These are phyloP conservation scores for Thalassaphorura encarpata DNA, from an alignment of 1,140 invertebrate species.

Conservation along the genomic window DNA sequence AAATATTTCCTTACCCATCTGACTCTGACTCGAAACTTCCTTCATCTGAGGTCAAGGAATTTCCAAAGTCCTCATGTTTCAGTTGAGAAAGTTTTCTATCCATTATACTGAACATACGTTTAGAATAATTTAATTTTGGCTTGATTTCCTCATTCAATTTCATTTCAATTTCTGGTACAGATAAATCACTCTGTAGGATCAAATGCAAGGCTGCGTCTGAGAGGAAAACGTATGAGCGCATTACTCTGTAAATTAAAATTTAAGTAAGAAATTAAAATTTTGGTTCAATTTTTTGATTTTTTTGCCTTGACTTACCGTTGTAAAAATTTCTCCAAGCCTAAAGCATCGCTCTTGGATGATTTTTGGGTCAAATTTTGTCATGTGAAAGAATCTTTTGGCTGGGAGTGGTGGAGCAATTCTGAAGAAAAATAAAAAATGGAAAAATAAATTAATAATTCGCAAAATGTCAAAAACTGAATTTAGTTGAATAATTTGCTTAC, in stretches of 20 bases:
- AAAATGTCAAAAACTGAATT: not conserved
- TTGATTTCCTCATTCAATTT: constrained; percentile 18
- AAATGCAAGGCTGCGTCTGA: constrained; percentile 29
- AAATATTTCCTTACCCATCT: no score
- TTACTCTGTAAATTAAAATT: constrained; percentile 23
- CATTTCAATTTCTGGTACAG: constrained; percentile 18
- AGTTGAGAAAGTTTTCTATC: no score
- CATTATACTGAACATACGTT: no score
- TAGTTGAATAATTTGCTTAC: constrained; percentile 13
- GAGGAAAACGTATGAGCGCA: constrained; percentile 28
- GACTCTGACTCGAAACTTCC: no score
- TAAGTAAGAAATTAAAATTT: no score
- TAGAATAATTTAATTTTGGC: not conserved
- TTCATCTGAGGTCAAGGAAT: no score
- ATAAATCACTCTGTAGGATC: constrained; percentile 28
- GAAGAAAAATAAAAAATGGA: constrained; percentile 3
- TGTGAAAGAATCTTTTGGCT: constrained; percentile 17
- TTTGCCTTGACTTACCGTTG: constrained; percentile 27
- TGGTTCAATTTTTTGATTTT: no score
- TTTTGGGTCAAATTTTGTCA: constrained; percentile 26
- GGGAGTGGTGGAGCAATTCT: constrained; percentile 31
- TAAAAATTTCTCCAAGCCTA: constrained; percentile 26
- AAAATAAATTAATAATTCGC: not conserved
- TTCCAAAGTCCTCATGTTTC: no score
- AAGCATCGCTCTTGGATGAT: constrained; percentile 24